A percentile compares a stretch with the other conserved stretches of the same genome.
Evolutionary conservation across 2,797 vertebrate genomes (phyloP).

Genomic region (Siniperca obscura): DNA sequence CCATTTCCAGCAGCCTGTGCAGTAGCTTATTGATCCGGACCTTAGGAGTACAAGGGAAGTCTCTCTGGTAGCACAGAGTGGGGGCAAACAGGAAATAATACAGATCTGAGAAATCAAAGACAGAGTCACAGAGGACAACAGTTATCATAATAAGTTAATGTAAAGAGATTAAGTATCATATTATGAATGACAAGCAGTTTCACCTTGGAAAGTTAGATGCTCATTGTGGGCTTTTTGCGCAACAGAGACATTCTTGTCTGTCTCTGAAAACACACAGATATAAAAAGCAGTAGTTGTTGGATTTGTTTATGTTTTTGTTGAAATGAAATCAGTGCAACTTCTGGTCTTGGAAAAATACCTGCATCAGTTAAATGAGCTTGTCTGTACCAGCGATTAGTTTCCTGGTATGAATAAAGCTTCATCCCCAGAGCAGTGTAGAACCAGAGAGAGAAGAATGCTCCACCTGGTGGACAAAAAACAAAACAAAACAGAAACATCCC

Average conservation of each 20-base stretch:
- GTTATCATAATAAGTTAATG: background rate
- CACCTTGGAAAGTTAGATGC: constrained; percentile 53
- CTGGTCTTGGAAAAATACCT: constrained; percentile 36
- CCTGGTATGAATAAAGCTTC: constrained; percentile 68
- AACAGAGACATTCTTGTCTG: background rate
- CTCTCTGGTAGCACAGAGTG: constrained; percentile 66
- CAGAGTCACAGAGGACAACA: constrained; percentile 6
- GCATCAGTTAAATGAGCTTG: constrained; percentile 30
- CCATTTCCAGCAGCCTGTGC: constrained; percentile 70
- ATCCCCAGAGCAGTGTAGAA: constrained; percentile 55
- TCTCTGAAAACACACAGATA: constrained; percentile 30
- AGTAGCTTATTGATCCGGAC: constrained; percentile 62
- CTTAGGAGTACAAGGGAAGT: constrained; percentile 62
- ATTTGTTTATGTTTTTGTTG: background rate
- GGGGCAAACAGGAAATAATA: constrained; percentile 71
- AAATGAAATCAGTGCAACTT: background rate
- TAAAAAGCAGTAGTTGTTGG: background rate
- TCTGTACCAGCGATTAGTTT: constrained; percentile 65
- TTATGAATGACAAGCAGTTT: background rate
- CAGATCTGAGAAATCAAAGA: constrained; percentile 48
- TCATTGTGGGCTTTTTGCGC: background rate
- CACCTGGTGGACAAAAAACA: constrained; percentile 62
- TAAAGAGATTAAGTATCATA: background rate
- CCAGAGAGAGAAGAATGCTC: constrained; percentile 66
- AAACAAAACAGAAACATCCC: background rate